These are phyloP conservation scores for Holothuria scabra DNA, from an alignment of 53 echinoderm and acorn worm genomes.

Conservation along the genomic window DNA sequence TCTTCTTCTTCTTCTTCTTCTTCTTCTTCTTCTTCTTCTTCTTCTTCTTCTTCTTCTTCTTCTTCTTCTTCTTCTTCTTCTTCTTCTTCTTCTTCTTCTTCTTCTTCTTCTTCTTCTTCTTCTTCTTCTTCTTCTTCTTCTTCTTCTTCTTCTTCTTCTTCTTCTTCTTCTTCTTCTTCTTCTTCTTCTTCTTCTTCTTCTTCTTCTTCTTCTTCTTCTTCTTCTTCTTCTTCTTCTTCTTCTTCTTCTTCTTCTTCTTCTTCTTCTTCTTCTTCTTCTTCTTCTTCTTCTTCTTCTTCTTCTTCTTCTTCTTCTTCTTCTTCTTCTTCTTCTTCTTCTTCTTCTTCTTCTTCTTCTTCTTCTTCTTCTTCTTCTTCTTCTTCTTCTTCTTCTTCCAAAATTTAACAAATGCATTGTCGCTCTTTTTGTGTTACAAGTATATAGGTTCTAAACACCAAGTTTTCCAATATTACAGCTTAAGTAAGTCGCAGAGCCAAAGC, in stretches of 20 bases:
- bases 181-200: slow-evolving; percentile 11
- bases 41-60: slow-evolving; percentile 11
- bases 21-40: not conserved
- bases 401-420: too few species aligned
- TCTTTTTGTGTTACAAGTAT: too few species aligned
- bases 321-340: slow-evolving; percentile 11
- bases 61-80: slow-evolving; percentile 11
- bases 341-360: slow-evolving; percentile 11
- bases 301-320: slow-evolving; percentile 11
- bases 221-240: slow-evolving; percentile 11
- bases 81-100: slow-evolving; percentile 11
- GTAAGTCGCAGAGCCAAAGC: too few species aligned
- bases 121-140: slow-evolving; percentile 11
- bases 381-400: too few species aligned
- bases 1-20: not conserved
- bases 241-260: slow-evolving; percentile 11
- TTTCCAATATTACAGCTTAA: too few species aligned
- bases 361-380: not conserved
- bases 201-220: slow-evolving; percentile 11
- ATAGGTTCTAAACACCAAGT: too few species aligned
- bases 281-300: slow-evolving; percentile 11
- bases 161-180: not conserved
- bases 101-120: slow-evolving; percentile 4
- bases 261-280: slow-evolving; percentile 11
- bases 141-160: not conserved